phyloP scores from a whole-genome alignment of 2,797 vertebrate genomes.

The Brachyrhaphis roseni region DNA sequence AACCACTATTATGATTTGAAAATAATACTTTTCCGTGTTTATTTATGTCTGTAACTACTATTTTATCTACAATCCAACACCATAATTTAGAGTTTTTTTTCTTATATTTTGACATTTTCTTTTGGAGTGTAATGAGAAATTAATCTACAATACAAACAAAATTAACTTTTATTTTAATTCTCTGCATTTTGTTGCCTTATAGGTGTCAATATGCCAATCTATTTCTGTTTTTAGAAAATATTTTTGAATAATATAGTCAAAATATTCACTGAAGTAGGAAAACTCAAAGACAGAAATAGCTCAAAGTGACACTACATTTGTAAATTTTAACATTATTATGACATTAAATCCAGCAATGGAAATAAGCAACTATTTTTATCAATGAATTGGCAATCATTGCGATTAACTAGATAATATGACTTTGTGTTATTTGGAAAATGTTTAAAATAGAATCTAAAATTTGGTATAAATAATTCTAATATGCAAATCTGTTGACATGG shows the following conservation, averaged over 20 bases:
- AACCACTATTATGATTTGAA: neutral
- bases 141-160: neutral
- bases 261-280: neutral
- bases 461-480: neutral
- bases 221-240: neutral
- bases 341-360: neutral
- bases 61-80: neutral
- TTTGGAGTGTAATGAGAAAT: neutral
- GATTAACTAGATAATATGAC: neutral
- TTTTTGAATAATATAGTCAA: neutral
- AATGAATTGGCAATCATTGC: neutral
- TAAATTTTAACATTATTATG: neutral
- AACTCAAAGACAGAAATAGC: neutral
- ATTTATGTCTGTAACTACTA: neutral
- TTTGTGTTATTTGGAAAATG: conserved; percentile 11
- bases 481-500: conserved; percentile 4
- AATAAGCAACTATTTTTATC: neutral
- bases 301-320: neutral
- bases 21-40: neutral
- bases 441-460: neutral
- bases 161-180: neutral
- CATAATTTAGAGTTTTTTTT: neutral
- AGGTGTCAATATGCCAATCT: neutral
- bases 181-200: neutral
- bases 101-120: neutral